Conservation (phyloP, 2,113 vertebrate genomes). For the Sphaerodactylus townsendi region DNA sequence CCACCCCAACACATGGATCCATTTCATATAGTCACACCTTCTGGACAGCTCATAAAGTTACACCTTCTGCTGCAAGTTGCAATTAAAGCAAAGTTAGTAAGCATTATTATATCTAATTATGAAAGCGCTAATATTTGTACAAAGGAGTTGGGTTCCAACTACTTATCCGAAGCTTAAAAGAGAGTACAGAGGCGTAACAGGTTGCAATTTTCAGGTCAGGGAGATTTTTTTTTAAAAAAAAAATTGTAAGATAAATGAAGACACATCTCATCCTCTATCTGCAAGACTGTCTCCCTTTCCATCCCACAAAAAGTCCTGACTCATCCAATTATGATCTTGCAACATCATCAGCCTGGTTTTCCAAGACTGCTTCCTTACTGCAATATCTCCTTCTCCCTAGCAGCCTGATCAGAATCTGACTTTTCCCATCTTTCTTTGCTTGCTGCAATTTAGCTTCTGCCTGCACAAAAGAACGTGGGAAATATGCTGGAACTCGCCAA, state of each 20-base stretch:
- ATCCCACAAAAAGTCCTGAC: constrained; percentile 22
- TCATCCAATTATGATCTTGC: constrained; percentile 2
- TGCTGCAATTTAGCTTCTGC: background rate
- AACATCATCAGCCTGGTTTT: constrained; percentile 29
- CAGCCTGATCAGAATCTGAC: background rate
- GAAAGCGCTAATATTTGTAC: background rate
- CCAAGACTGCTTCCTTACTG: background rate
- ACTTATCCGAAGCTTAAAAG: background rate
- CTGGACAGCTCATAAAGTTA: background rate
- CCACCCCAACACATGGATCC: accelerated
- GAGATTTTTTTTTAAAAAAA: background rate
- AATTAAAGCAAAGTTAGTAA: constrained; percentile 22
- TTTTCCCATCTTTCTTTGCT: constrained; percentile 24
- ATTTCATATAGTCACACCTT: too few relatives aligned
- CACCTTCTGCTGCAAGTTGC: background rate
- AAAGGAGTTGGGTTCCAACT: background rate
- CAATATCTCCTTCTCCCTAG: background rate
- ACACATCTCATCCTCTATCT: background rate
- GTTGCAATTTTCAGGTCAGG: background rate
- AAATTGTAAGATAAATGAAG: background rate
- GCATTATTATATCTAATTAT: background rate
- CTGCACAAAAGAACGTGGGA: background rate
- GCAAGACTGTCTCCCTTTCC: constrained; percentile 23
- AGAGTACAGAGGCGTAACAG: background rate
- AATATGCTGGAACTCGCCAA: background rate